Base-by-base conservation (phyloP, 2,888 invertebrate species). In the Hirtodrosophila trivittata region DNA sequence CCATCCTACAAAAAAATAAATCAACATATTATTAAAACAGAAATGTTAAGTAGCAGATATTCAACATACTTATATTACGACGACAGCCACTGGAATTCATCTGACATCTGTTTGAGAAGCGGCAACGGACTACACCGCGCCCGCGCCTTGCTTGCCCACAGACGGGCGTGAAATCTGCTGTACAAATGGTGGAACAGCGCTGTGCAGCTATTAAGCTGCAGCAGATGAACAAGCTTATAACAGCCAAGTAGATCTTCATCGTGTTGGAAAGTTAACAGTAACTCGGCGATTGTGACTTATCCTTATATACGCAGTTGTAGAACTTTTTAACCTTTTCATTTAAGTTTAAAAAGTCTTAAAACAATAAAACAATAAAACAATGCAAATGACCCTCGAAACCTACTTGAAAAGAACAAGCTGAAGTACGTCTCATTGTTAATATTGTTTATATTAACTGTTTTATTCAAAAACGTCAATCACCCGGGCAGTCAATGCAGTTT, bases 221-320 rank as follows among this genome's bases (percentile, higher is more conserved):
- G 21, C 54, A 69, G 6, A 68, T 18, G 12, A 68, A 8, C 30
- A 68, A 16, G 32, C 25, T 35, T 26, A 68, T 43, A 13, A 67
- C 21, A 3, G 46, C 55, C 25, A 66, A 9, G 14, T 21, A 38
- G 6, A 62, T 14, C 33, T 62, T 67, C 66, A 67, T 67, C 13
- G 7, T 26, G 4, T 25, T 25, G 6, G 6, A 25, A 25, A 25
- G 6, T 25, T n/a, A n/a, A n/a, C n/a, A n/a, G n/a, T n/a, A n/a
- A n/a, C n/a, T n/a, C n/a, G n/a, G n/a, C n/a, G n/a, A n/a, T n/a
- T n/a, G n/a, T n/a, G n/a, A n/a, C n/a, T n/a, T n/a, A n/a, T n/a
- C n/a, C n/a, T n/a, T n/a, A n/a, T n/a, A n/a, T n/a, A n/a, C n/a
- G n/a, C n/a, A n/a, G n/a, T n/a, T n/a, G n/a, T n/a, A n/a, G n/a